Evolutionary conservation across 1,140 invertebrate species (phyloP), one percentile per base, ranked within the genome.

Genomic region (Orchesella cincta): DNA sequence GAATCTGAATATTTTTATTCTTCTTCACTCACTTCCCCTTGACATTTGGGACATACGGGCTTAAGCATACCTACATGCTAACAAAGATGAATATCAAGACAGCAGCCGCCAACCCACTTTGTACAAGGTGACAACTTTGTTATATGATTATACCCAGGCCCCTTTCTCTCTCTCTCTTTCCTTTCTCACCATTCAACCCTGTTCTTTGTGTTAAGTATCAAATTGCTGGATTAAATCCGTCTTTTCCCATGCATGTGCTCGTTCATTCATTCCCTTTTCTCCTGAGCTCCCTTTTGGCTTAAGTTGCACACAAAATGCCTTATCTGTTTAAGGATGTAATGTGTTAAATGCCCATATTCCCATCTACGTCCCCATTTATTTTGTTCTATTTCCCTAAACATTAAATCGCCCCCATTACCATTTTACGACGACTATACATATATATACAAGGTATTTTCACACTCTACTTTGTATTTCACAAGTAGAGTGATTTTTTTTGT

Each of bases 61-160:
- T 46, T 8, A 46, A 46, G 39, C 5, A 46, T 8, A 46, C 39
- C 5, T 46, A 46, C 18, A 46, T 46, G 23, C 52, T 57, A 57
- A 14, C 14, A 57, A 57, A 57, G 52, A 57, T 57, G 52, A 26
- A 57, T 57, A 57, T 57, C 52, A 23, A n/a, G 52, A 57, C 23
- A n/a, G 52, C 52, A 57, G 52, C 12, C 52, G 52, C 52, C 52
- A 57, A 57, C 52, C 23, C 14, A 3, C 23, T 57, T 57, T 57
- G 14, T 57, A 57, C 14, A 57, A 57, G 52, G 52, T 57, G 52
- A 57, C 52, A 57, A 57, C 52, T 57, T 57, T 57, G 52, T 57
- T 57, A 57, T 26, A 57, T 26, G 52, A n/a, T n/a, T 57, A 26
- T 57, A 26, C 12, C 3, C 23, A 57, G 8, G 3, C 23, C 23